phyloP scores from a whole-genome alignment of 2,888 invertebrate species.

The Fragum whitleyi region DNA sequence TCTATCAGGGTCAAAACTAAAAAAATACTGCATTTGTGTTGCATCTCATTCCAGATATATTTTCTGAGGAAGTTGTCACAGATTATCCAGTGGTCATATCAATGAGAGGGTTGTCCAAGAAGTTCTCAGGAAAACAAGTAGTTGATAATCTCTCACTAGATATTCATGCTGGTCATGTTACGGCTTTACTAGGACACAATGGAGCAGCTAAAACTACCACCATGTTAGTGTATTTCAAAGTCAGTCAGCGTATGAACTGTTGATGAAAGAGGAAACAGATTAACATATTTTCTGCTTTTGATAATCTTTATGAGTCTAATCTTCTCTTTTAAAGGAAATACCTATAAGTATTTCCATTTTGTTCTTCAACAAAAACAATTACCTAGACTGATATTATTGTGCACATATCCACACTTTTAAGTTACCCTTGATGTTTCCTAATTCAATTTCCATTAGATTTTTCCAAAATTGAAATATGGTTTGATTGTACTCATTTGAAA shows the following conservation, averaged over 20 bases:
- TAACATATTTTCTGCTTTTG: background rate
- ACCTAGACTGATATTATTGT: too few relatives aligned
- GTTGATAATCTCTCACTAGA: constrained; percentile 79
- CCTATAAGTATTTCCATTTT: too few relatives aligned
- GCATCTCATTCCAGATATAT: background rate
- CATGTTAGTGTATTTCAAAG: constrained; percentile 76
- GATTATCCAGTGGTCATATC: constrained; percentile 77
- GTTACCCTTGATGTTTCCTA: too few relatives aligned
- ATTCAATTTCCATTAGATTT: too few relatives aligned
- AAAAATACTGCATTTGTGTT: too few relatives aligned
- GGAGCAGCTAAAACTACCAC: constrained; percentile 85
- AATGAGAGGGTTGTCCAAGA: constrained; percentile 76
- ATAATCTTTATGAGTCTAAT: background rate
- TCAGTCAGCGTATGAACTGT: background rate
- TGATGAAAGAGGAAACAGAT: background rate
- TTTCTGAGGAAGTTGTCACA: constrained; percentile 26
- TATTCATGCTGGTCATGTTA: constrained; percentile 81
- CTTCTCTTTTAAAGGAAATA: too few relatives aligned
- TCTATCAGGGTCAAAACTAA: too few relatives aligned
- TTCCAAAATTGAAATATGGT: too few relatives aligned
- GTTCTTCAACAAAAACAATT: too few relatives aligned
- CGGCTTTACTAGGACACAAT: constrained; percentile 83
- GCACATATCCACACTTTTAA: too few relatives aligned
- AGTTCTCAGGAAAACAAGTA: constrained; percentile 71
- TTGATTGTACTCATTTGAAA: too few relatives aligned